Conservation (phyloP, 1,140 invertebrate genomes). For the Pogonomyrmex californicus region DNA sequence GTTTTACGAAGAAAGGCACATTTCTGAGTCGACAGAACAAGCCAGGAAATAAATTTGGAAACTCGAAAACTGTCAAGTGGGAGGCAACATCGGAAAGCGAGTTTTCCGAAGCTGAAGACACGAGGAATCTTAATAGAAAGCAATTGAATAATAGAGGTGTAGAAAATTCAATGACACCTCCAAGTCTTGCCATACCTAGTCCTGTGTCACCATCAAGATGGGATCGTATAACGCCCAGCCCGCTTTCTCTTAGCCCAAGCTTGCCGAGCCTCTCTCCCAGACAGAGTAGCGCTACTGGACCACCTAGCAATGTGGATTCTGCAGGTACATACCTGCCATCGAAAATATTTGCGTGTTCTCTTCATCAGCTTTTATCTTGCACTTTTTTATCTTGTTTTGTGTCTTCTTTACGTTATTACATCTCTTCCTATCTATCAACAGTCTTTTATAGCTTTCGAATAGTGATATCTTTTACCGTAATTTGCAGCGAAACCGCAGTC, state of each 20-base stretch:
- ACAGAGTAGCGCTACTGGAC: conserved; percentile 83
- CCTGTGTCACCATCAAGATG: conserved; percentile 84
- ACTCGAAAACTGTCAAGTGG: conserved; percentile 88
- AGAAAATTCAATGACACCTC: conserved; percentile 81
- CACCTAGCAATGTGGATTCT: conserved; percentile 84
- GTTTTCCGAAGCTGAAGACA: conserved; percentile 88
- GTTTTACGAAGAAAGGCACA: conserved; percentile 72
- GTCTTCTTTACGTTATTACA: background rate
- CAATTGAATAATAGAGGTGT: conserved; percentile 27
- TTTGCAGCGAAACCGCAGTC: background rate
- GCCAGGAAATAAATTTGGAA: conserved; percentile 81
- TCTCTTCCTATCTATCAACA: background rate
- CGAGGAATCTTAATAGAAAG: conserved; percentile 83
- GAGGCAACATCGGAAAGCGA: conserved; percentile 90
- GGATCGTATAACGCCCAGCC: conserved; percentile 88
- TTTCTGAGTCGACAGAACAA: conserved; percentile 53
- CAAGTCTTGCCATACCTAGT: conserved; percentile 82
- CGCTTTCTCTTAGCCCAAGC: conserved; percentile 88
- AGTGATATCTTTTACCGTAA: background rate
- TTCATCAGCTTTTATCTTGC: conserved; percentile 8
- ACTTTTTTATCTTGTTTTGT: conserved; percentile 33
- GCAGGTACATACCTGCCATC: conserved; percentile 80
- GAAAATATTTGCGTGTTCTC: conserved; percentile 6
- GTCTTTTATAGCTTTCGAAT: background rate
- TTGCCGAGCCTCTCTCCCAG: conserved; percentile 88